These are phyloP conservation scores for Beroe forskalii DNA, from an alignment of 37 sponge, comb jelly and placozoan genomes.

Conservation along the genomic window DNA sequence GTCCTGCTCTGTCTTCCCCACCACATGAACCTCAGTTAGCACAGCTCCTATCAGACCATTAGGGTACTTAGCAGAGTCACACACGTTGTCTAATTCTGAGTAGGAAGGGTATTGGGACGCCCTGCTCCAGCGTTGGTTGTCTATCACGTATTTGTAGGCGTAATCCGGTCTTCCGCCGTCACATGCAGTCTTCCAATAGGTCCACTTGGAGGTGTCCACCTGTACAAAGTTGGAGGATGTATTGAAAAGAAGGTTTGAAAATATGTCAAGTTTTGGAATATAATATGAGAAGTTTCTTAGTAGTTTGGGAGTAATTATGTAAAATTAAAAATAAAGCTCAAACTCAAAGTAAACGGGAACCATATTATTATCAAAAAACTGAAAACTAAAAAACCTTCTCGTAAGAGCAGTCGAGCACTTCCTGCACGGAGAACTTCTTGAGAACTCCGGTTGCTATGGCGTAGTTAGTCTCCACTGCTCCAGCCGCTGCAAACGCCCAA, in stretches of 20 bases:
- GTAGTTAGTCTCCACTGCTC: conserved; percentile 1
- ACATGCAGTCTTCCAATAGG: neutral
- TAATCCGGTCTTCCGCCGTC: neutral
- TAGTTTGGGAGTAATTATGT: no score
- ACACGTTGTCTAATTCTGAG: neutral
- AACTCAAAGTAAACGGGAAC: no score
- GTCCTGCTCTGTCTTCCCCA: neutral
- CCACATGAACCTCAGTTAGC: neutral
- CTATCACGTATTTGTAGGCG: neutral
- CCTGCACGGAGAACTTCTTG: conserved; percentile 45
- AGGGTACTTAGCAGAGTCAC: neutral
- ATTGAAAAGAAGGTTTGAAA: no score
- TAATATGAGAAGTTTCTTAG: no score
- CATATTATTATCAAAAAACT: no score
- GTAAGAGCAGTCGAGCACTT: conserved; percentile 21
- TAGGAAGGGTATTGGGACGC: neutral
- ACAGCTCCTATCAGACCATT: neutral
- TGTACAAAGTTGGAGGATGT: no score
- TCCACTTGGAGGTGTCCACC: no score
- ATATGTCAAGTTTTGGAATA: no score
- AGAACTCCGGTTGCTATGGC: neutral
- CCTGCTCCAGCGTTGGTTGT: neutral
- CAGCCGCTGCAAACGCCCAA: no score
- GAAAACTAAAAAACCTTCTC: no score
- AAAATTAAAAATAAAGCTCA: no score